phyloP scores from a whole-genome alignment of 1,140 invertebrate species.

The Contarinia nasturtii region DNA sequence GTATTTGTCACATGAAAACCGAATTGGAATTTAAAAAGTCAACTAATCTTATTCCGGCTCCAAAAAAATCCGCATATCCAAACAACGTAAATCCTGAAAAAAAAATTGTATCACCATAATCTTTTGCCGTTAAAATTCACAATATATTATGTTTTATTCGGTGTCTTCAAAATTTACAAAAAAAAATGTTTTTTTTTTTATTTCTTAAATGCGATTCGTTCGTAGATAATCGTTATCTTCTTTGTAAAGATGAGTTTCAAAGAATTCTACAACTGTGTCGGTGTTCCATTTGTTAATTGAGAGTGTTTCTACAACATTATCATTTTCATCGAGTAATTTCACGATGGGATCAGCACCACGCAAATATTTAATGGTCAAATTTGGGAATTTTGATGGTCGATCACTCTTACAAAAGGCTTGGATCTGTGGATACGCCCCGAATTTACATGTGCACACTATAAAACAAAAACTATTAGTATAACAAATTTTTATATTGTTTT shows the following conservation, averaged over 20 bases:
- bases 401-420: slow-evolving; percentile 90
- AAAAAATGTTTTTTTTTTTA: too few species aligned
- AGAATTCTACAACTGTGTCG: slow-evolving; percentile 86
- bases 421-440: slow-evolving; percentile 88
- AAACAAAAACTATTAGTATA: too few species aligned
- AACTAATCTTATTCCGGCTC: too few species aligned
- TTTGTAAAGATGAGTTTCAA: slow-evolving; percentile 58
- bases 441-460: slow-evolving; percentile 92
- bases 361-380: slow-evolving; percentile 74
- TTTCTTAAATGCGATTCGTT: slow-evolving; percentile 25
- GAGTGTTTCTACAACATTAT: slow-evolving; percentile 63
- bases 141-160: too few species aligned
- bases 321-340: slow-evolving; percentile 66
- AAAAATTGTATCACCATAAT: too few species aligned
- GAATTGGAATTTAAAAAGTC: too few species aligned
- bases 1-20: too few species aligned
- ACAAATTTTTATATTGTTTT: too few species aligned
- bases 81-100: too few species aligned
- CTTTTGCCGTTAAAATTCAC: too few species aligned
- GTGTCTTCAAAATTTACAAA: too few species aligned
- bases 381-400: slow-evolving; percentile 64
- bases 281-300: slow-evolving; percentile 96
- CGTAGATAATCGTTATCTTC: slow-evolving; percentile 34
- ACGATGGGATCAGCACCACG: slow-evolving; percentile 83
- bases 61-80: too few species aligned